Conservation (phyloP, 2,113 vertebrate species). For the Ptyas mucosa region DNA sequence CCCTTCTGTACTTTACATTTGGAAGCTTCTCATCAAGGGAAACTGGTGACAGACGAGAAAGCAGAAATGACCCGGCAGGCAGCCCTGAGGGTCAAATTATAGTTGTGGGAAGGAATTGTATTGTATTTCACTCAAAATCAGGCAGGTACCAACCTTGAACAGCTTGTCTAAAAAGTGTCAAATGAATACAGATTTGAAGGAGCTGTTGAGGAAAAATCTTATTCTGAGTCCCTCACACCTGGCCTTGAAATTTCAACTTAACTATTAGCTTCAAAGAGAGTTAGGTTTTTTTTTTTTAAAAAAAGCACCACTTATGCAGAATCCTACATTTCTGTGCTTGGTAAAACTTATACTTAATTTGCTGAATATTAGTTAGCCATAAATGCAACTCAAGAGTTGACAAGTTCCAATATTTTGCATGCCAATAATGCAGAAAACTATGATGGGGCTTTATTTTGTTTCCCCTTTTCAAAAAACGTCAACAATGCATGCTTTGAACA, state of each 20-base stretch:
- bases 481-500: not conserved
- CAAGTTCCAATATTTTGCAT: not conserved
- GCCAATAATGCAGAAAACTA: not conserved
- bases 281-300: not conserved
- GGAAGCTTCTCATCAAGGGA: slow-evolving; percentile 43
- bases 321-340: too few relatives aligned
- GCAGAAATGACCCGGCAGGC: slow-evolving; percentile 6
- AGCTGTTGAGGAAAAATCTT: not conserved
- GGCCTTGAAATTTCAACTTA: not conserved
- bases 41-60: slow-evolving; percentile 39
- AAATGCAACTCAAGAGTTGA: not conserved
- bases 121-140: not conserved
- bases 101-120: not conserved
- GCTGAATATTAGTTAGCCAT: not conserved
- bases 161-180: not conserved
- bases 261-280: not conserved
- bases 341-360: not conserved
- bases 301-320: not conserved
- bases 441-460: not conserved
- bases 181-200: slow-evolving; percentile 4
- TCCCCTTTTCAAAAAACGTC: not conserved
- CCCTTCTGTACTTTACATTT: slow-evolving; percentile 31
- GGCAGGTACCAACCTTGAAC: not conserved
- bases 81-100: not conserved
- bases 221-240: not conserved